Evolutionary conservation across 2,888 invertebrate genomes (phyloP).

Genomic region (Unio delphinus): DNA sequence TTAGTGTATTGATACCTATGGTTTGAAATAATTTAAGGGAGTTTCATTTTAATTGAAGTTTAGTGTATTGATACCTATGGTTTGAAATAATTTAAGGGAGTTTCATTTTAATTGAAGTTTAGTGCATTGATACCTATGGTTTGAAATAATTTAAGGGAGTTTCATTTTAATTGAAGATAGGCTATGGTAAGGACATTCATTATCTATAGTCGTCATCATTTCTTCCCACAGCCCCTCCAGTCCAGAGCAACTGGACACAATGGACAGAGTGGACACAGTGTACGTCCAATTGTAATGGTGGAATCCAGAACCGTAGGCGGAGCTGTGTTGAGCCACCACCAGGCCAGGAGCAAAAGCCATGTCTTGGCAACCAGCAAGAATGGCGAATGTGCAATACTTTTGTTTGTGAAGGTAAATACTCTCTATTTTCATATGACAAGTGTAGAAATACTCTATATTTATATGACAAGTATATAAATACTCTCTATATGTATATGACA

Average conservation of each 20-base stretch:
- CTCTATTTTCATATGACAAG: neutral
- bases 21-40: no score
- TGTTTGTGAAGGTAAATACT: constrained; percentile 59
- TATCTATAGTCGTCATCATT: neutral
- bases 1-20: no score
- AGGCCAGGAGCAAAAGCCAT: constrained; percentile 73
- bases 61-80: no score
- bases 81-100: no score
- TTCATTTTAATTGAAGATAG: neutral
- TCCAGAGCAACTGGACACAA: constrained; percentile 65
- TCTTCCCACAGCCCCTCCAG: constrained; percentile 71
- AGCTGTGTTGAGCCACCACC: constrained; percentile 82
- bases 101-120: no score
- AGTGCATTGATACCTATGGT: no score
- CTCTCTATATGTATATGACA: neutral
- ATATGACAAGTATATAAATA: constrained; percentile 8
- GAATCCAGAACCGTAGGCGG: constrained; percentile 77
- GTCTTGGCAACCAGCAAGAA: constrained; percentile 82
- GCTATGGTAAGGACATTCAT: neutral
- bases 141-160: neutral
- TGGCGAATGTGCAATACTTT: constrained; percentile 82
- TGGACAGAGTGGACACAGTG: constrained; percentile 90
- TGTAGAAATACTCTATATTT: constrained; percentile 8
- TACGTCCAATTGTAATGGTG: constrained; percentile 82
- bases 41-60: no score